phyloP scores from a whole-genome alignment of 2,113 vertebrate genomes.

The pig (Sus scrofa) region DNA sequence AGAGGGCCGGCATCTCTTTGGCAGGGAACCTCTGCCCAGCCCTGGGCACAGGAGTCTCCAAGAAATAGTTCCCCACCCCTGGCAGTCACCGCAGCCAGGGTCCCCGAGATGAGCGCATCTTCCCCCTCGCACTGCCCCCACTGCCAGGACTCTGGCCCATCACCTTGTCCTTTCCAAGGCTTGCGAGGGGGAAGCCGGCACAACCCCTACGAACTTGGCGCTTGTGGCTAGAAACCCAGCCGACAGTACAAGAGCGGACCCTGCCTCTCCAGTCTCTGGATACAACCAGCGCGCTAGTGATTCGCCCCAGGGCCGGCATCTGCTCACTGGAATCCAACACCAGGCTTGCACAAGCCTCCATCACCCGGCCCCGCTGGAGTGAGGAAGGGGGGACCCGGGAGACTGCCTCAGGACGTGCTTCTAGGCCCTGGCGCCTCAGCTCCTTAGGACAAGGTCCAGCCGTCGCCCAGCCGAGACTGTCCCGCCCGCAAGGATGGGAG shows the following conservation, averaged over 20 bases:
- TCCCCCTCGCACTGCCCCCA: not conserved
- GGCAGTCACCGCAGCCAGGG: not conserved
- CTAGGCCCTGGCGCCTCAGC: not conserved
- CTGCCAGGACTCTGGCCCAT: not conserved
- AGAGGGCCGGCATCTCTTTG: not conserved
- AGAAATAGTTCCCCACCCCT: not conserved
- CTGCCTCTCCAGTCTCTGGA: not conserved
- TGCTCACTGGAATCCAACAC: too few species aligned
- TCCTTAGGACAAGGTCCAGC: not conserved
- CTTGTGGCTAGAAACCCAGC: not conserved
- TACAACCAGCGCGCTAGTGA: not conserved
- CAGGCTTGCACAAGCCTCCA: not conserved
- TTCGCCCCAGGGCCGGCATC: too few species aligned
- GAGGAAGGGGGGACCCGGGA: not conserved
- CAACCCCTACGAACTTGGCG: accelerated
- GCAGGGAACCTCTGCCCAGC: not conserved
- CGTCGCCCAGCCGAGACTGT: accelerated
- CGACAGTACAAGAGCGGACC: accelerated
- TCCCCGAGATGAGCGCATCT: not conserved
- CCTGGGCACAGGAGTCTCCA: not conserved
- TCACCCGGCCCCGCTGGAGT: not conserved
- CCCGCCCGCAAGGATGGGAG: accelerated
- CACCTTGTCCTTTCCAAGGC: not conserved
- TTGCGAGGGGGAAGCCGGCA: too few species aligned
- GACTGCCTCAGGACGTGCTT: not conserved